These are phyloP conservation scores for Morpho deidamia DNA, from an alignment of 2,888 invertebrate genomes.

Conservation along the genomic window DNA sequence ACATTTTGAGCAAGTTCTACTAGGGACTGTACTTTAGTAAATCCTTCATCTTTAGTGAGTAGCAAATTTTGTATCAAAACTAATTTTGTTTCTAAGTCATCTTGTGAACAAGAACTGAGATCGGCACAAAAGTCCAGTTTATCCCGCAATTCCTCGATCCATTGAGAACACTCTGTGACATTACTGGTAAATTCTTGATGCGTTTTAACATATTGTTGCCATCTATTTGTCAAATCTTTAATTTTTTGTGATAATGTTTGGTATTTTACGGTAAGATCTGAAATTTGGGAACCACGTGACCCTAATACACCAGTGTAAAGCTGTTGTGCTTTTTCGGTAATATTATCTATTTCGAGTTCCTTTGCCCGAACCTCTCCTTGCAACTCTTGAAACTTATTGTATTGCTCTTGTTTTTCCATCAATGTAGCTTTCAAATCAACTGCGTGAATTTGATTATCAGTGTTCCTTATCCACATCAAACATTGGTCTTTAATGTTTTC, in stretches of 20 bases:
- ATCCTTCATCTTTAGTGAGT: conserved; percentile 95
- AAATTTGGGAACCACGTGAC: conserved; percentile 88
- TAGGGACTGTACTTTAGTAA: conserved; percentile 89
- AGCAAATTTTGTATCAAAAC: conserved; percentile 91
- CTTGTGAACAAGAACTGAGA: conserved; percentile 87
- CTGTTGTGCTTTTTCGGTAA: conserved; percentile 93
- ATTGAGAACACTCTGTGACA: conserved; percentile 87
- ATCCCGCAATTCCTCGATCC: conserved; percentile 89
- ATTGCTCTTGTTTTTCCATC: conserved; percentile 89
- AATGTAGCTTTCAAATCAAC: conserved; percentile 91
- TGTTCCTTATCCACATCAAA: conserved; percentile 90
- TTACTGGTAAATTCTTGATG: conserved; percentile 93
- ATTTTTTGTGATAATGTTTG: conserved; percentile 93
- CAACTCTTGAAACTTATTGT: conserved; percentile 86
- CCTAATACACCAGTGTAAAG: conserved; percentile 86
- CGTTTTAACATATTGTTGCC: conserved; percentile 93
- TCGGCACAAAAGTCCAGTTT: conserved; percentile 94
- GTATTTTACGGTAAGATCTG: conserved; percentile 94
- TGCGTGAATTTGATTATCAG: conserved; percentile 91
- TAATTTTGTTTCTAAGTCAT: conserved; percentile 91
- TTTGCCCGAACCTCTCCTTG: conserved; percentile 95
- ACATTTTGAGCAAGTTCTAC: conserved; percentile 95
- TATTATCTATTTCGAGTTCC: conserved; percentile 94
- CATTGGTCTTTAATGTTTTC: conserved; percentile 92
- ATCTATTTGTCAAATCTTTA: conserved; percentile 92